Evolutionary conservation across 2,113 vertebrate species (phyloP), one percentile per base, ranked within the genome.

Genomic region (Gracilinanus agilis): DNA sequence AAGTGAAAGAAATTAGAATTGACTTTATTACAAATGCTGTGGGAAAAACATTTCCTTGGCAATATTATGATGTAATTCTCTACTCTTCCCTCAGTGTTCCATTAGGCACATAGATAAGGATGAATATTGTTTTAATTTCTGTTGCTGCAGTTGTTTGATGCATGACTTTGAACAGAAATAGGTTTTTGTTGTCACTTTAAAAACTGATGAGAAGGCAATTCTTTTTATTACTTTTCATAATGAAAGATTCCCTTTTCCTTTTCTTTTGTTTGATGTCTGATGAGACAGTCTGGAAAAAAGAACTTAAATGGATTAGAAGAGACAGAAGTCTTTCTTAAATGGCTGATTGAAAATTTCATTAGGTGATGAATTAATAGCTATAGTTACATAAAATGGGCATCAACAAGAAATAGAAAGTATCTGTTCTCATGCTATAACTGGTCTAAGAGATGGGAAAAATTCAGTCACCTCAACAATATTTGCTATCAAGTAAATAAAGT

Each of bases 401-500:
- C 75, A 93, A 95, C 10, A 90, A 3, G 44, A 92, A 91, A 92
- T 5, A 75, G 29, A 0, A 44, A 92, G 10, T 25, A 58, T 88
- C 54, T 54, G 4, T 19, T 94, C 0, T 90, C 24, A n/a, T 95
- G 54, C 23, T 1, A 4, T 93, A 96, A 88, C 75, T 49, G 24
- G 24, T 24, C 49, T 2, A 90, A 19, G n/a, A n/a, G 44, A 29
- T n/a, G 44, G 1, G 55, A 34, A 92, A 53, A 92, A 95, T 75
- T 92, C 40, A 95, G 53, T 75, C 24, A 56, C 44, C 27, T 95
- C 61, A 90, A 49, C 55, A 95, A 49, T 11, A 93, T 56, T 90
- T 75, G 9, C 53, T 34, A 24, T 34, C 92, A 92, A 34, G 90
- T 16, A 92, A 90, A 40, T 92, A n/a, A 90, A 94, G 93, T 29